Base-by-base conservation (phyloP, 1,140 invertebrate species). In the Phymorhynchus buccinoides region DNA sequence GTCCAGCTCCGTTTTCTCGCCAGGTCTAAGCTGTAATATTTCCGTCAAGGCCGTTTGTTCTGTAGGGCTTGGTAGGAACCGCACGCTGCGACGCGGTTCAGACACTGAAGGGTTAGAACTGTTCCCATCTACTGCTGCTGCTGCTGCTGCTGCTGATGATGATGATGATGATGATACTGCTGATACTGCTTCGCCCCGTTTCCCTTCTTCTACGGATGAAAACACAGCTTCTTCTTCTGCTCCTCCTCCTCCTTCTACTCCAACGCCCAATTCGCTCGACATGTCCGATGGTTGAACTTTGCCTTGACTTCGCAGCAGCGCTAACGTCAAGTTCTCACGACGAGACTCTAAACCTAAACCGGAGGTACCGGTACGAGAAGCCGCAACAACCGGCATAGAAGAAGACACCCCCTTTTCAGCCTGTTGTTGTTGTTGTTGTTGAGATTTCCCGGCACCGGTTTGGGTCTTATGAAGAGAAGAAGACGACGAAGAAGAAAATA, bases 1-100 rank as follows among this genome's bases (percentile, higher is more conserved):
- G 66, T 71, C 80, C 80, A 83, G 62, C 66, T 83, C 80, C 22
- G 80, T 42, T 6, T 35, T 35, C 35, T 83, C 62, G 30, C 66
- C 80, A 14, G 80, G 80, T 14, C 80, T 16, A 37, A 83, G 80
- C 66, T 83, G 80, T 22, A 83, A 66, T 3, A 83, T 71, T n/a
- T 83, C 80, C 18, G 56, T 39, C 35, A 83, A 27, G 2, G 62
- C 80, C n/a, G 27, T 83, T 41, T 83, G 80, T 27, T 83, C 80
- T 9, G 32, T 71, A 14, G 80, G 80, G 37, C 80, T 83, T 39
- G 80, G 80, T 22, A 83, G 62, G 66, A 71, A 83, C 62, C 80
- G 9, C 37, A 83, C 12, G 27, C 66, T 35, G 44, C n/a, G 39
- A 35, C 27, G 39, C 1, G 56, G 4, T 30, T 48, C 44, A 48